Conservation (phyloP, 2,888 invertebrate genomes). For the Crepidodera aurea region DNA sequence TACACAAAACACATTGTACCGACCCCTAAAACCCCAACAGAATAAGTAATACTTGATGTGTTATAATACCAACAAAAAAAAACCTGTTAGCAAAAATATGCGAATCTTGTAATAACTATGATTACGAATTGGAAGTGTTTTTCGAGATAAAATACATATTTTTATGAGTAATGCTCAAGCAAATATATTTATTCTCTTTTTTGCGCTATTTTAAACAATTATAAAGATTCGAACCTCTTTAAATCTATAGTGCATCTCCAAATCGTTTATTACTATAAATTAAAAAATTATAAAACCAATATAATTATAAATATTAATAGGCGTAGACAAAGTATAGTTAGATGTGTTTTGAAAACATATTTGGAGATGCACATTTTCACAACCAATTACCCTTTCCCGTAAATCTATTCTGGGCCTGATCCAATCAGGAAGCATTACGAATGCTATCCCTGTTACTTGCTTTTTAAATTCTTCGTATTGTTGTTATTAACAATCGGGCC, state of each 20-base stretch:
- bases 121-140: neutral
- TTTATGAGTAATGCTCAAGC: neutral
- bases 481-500: conserved; percentile 43
- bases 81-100: neutral
- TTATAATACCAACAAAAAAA: neutral
- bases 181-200: neutral
- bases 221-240: too few species aligned
- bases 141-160: neutral
- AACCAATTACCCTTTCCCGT: conserved; percentile 1
- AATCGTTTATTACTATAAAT: neutral
- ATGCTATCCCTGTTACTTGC: conserved; percentile 14
- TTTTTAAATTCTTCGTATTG: conserved; percentile 34
- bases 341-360: too few species aligned
- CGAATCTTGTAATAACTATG: neutral
- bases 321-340: too few species aligned
- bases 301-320: too few species aligned
- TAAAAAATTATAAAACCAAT: too few species aligned
- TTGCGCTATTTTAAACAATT: too few species aligned
- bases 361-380: conserved; percentile 16
- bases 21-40: too few species aligned
- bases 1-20: too few species aligned
- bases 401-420: neutral
- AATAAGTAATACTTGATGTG: too few species aligned
- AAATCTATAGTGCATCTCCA: neutral
- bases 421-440: neutral